Base-by-base conservation (phyloP, 2,113 vertebrate species). In the Chaetodon trifascialis region DNA sequence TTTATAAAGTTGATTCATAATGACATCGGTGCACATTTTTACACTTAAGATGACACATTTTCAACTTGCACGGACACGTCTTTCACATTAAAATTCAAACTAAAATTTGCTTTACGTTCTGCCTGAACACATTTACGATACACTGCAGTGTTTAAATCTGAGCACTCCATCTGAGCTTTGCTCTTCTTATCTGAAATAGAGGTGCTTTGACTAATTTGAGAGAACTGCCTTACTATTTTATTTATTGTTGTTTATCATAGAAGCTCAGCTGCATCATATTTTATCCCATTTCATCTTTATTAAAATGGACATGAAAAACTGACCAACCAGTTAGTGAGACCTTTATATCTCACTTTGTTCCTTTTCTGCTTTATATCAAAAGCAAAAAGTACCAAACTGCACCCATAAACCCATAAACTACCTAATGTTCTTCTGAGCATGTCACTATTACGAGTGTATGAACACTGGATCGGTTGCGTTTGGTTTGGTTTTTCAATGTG, bases 401-500 rank as follows among this genome's bases (percentile, higher is more conserved):
- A 66, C 64, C 16, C n/a, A 16, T 75, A 44, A 17, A 42, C 52
- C 66, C 44, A 81, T 36, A 42, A 40, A 56, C 68, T 73, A 76
- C 76, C 67, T 72, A 30, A 76, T 72, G 54, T 87, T 86, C 66
- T 58, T 86, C 49, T 71, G 36, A 58, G 44, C 67, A 69, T 25
- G 7, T 65, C 51, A 56, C n/a, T 23, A 11, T 55, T 23, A 82
- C 75, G 56, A 34, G 34, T 69, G 60, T 46, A 11, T 19, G 77
- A 83, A 79, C 47, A 76, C 62, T 76, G 62, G 68, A 62, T 72
- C 66, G 17, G 52, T 68, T 70, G 66, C 15, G 19, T 66, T 83
- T 63, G 78, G 69, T 76, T 71, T 83, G 58, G 34, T 59, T 87
- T 71, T 86, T 80, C 74, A 76, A 15, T 58, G 16, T 76, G 76